Evolutionary conservation across 2,113 vertebrate species (phyloP), one percentile per base, ranked within the genome.

Genomic region (Pelmatolapia mariae): DNA sequence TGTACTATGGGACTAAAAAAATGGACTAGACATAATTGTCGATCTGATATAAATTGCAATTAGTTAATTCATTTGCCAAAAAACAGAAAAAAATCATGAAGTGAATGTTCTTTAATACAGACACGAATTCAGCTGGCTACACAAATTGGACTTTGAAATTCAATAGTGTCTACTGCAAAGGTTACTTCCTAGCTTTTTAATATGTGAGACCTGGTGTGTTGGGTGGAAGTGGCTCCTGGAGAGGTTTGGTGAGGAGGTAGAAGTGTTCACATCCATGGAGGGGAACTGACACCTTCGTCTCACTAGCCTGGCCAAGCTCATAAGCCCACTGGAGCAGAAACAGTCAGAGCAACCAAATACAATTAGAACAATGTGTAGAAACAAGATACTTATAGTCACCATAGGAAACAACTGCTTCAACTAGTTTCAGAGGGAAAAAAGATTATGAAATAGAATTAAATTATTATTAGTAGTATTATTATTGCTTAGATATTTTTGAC

Each of bases 241-340:
- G 94, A 82, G 98, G 97, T 93, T 97, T 98, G 36, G 98, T 99
- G 92, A 99, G 97, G 88, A 99, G 97, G 96, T 99, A 99, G 95
- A 99, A 99, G 93, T 99, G 98, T 81, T 99, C 99, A 7, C 99
- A 99, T 92, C 98, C 98, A 8, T 99, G 98, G 86, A 99, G 95
- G 29, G 99, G 99, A 92, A 99, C 97, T 4, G 97, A 98, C 82
- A 99, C 97, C 53, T 98, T 97, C 43, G 96, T 96, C 93, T 98
- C 98, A 71, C 97, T 98, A 4, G 97, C 97, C 89, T 98, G 98
- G 83, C 98, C 98, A 85, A 99, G 93, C 94, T 99, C 99, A 31
- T 99, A 99, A 6, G 98, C 98, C 99, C 98, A 99, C 99, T 99
- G 92, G 5, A 81, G 45, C 22, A 86, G 24, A 90, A 40, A 93